Percentiles rank a stretch among this genome's conserved stretches.
Conservation (phyloP, 2,888 invertebrate species). For the Halictus quadricinctus region DNA sequence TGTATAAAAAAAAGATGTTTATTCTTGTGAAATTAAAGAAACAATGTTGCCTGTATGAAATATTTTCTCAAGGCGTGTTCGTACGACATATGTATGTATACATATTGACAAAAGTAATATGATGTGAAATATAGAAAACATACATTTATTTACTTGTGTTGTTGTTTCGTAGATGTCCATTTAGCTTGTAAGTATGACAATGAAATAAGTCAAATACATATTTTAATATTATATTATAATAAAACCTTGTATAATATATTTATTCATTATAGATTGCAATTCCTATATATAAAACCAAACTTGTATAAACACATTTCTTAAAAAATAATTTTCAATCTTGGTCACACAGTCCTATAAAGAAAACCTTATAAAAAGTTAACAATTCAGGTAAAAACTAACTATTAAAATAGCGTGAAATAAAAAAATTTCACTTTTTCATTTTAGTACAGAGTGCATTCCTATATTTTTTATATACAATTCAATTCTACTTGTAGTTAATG, state of each 20-base stretch:
- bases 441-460: neutral
- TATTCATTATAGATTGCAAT: conserved; percentile 14
- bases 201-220: conserved; percentile 30
- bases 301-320: conserved; percentile 11
- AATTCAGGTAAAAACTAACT: conserved; percentile 4
- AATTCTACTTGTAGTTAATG: conserved; percentile 2
- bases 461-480: conserved; percentile 1
- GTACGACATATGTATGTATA: conserved; percentile 34
- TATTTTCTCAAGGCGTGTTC: conserved; percentile 17
- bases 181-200: conserved; percentile 21
- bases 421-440: neutral
- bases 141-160: conserved; percentile 15
- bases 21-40: neutral
- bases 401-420: conserved; percentile 1
- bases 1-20: neutral
- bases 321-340: conserved; percentile 22
- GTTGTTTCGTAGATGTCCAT: conserved; percentile 25
- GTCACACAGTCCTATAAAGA: neutral
- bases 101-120: conserved; percentile 37
- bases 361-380: neutral
- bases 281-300: conserved; percentile 25
- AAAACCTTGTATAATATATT: conserved; percentile 27
- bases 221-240: conserved; percentile 11
- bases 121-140: conserved; percentile 21
- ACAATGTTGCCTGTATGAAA: neutral